Conservation (phyloP, 2,888 invertebrate species). For the Orchesella flavescens region DNA sequence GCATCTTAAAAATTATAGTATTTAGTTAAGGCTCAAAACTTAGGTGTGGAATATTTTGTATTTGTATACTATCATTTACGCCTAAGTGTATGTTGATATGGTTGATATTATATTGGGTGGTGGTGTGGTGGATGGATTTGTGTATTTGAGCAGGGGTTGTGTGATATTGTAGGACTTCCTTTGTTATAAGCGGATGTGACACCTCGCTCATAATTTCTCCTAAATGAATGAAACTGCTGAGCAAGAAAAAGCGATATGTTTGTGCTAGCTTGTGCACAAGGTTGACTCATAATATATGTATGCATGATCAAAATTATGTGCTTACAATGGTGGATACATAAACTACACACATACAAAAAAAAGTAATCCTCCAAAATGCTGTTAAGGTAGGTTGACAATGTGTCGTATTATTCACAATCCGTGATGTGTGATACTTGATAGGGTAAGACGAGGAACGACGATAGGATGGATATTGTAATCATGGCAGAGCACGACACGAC, state of each 20-base stretch:
- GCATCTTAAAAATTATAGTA: no score
- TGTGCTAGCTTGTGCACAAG: no score
- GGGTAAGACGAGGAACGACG: constrained; percentile 6
- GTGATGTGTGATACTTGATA: background rate
- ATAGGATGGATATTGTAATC: constrained; percentile 15
- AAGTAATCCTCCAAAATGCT: constrained; percentile 4
- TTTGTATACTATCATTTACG: no score
- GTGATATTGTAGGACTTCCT: constrained; percentile 15
- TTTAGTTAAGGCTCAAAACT: no score
- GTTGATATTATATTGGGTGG: no score
- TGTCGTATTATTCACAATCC: background rate
- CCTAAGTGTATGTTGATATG: no score
- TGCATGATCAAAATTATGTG: background rate
- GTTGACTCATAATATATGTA: background rate
- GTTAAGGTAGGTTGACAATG: constrained; percentile 40
- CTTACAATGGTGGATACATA: no score
- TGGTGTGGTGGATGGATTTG: no score
- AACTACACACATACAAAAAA: background rate
- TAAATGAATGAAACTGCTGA: background rate
- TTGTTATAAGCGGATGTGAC: constrained; percentile 8
- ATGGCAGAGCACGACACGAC: background rate
- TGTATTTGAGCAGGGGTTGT: no score
- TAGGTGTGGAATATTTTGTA: no score
- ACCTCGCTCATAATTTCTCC: background rate
- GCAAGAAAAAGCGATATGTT: background rate